A percentile compares a stretch with the other conserved stretches of the same genome.
Conservation (phyloP, 2,888 invertebrate genomes). For the Anagyrus pseudococci region DNA sequence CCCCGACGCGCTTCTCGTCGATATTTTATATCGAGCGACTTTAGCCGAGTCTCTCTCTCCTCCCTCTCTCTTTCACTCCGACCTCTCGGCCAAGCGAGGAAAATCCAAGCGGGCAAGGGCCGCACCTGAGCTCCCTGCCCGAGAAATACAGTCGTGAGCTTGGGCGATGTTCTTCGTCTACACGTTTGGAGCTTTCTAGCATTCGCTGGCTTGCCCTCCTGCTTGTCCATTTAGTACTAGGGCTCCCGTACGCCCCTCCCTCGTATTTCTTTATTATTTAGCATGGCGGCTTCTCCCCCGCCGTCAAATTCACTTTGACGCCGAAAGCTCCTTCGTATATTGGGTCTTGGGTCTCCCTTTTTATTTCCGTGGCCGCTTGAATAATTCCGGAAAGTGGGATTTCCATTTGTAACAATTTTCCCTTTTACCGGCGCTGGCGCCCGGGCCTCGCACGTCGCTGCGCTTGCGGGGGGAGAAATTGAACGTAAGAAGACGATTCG, state of each 20-base stretch:
- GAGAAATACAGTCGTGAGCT: constrained; percentile 7
- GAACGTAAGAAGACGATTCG: too few relatives aligned
- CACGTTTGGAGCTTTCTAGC: constrained; percentile 4
- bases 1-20: constrained; percentile 10
- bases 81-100: constrained; percentile 4
- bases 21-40: constrained; percentile 28
- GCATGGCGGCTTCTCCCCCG: neutral
- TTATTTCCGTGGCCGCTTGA: neutral
- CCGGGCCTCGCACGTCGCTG: too few relatives aligned
- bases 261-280: constrained; percentile 28
- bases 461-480: too few relatives aligned
- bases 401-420: constrained; percentile 3
- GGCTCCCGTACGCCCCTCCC: neutral
- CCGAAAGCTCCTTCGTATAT: neutral
- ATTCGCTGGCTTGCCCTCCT: constrained; percentile 5
- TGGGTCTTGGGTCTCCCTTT: constrained; percentile 1
- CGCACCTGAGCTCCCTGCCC: constrained; percentile 24
- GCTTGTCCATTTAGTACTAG: constrained; percentile 18
- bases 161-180: constrained; percentile 24
- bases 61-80: neutral
- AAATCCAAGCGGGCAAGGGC: constrained; percentile 16
- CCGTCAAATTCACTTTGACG: constrained; percentile 11
- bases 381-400: neutral
- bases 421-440: neutral
- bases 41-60: neutral